phyloP scores from a whole-genome alignment of 2,113 vertebrate genomes.

The Embiotoca jacksoni region DNA sequence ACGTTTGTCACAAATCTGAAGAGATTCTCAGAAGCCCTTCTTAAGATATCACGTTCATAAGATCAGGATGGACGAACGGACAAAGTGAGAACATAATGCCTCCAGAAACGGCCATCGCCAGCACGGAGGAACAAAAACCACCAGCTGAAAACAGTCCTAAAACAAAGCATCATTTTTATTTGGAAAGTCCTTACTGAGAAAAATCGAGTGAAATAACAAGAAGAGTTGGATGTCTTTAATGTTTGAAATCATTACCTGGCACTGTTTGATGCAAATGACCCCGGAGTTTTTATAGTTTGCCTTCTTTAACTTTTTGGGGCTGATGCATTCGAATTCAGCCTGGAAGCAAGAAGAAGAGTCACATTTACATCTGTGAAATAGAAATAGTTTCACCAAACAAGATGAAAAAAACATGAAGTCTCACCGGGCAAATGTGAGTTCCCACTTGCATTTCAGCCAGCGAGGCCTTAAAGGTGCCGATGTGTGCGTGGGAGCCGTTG shows the following conservation, averaged over 20 bases:
- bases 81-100: too few species aligned
- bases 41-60: too few species aligned
- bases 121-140: too few species aligned
- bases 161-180: too few species aligned
- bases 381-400: neutral
- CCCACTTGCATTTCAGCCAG: constrained; percentile 89
- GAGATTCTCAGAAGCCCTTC: too few species aligned
- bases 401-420: constrained; percentile 31
- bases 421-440: constrained; percentile 87
- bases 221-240: too few species aligned
- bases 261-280: constrained; percentile 89
- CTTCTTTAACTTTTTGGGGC: constrained; percentile 93
- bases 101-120: too few species aligned
- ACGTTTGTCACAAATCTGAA: too few species aligned
- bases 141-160: too few species aligned
- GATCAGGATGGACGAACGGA: too few species aligned
- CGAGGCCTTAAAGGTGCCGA: constrained; percentile 90
- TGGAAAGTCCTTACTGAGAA: too few species aligned
- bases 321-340: constrained; percentile 93
- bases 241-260: constrained; percentile 85
- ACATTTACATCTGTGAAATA: neutral
- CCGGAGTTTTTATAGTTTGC: constrained; percentile 95
- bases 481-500: constrained; percentile 92
- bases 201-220: too few species aligned
- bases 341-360: constrained; percentile 56